These are phyloP conservation scores for Acrossocheilus fasciatus DNA, from an alignment of 2,797 vertebrate genomes.

Conservation along the genomic window DNA sequence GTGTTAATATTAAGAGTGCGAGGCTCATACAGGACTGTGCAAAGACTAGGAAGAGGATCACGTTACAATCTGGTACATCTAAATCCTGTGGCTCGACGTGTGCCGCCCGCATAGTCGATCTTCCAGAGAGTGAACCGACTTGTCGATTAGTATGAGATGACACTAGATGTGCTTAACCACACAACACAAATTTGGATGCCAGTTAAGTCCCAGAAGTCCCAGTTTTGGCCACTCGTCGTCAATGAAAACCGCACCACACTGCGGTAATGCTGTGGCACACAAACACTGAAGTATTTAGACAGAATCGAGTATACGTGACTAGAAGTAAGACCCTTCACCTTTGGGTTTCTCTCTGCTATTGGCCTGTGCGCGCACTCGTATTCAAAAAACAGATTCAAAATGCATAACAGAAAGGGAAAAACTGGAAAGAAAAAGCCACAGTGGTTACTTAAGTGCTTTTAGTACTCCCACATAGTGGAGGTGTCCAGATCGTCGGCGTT, in stretches of 20 bases:
- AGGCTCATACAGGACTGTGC: conserved; percentile 58
- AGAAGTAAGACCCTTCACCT: conserved; percentile 41
- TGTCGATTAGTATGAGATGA: conserved; percentile 39
- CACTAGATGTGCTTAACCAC: conserved; percentile 33
- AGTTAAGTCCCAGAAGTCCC: conserved; percentile 45
- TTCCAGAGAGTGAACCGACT: conserved; percentile 2
- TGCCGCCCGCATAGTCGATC: conserved; percentile 11
- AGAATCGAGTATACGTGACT: conserved; percentile 38
- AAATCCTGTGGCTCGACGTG: conserved; percentile 24
- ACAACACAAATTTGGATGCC: conserved; percentile 44
- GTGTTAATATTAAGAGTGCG: conserved; percentile 49
- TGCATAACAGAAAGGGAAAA: conserved; percentile 45
- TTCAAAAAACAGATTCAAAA: conserved; percentile 54
- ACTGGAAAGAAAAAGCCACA: conserved; percentile 52
- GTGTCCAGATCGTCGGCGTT: conserved; percentile 90
- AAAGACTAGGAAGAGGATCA: conserved; percentile 44
- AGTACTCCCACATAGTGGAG: conserved; percentile 97
- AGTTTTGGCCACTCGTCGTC: conserved; percentile 5
- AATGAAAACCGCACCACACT: conserved; percentile 12
- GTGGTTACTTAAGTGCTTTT: conserved; percentile 76
- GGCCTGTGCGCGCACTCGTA: conserved; percentile 60
- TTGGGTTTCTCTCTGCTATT: conserved; percentile 48
- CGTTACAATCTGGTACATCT: conserved; percentile 42
- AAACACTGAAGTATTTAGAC: conserved; percentile 45
- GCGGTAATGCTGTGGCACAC: conserved; percentile 46